Evolutionary conservation across 2,113 vertebrate species (phyloP).

Genomic region (Chloropsis hardwickii): DNA sequence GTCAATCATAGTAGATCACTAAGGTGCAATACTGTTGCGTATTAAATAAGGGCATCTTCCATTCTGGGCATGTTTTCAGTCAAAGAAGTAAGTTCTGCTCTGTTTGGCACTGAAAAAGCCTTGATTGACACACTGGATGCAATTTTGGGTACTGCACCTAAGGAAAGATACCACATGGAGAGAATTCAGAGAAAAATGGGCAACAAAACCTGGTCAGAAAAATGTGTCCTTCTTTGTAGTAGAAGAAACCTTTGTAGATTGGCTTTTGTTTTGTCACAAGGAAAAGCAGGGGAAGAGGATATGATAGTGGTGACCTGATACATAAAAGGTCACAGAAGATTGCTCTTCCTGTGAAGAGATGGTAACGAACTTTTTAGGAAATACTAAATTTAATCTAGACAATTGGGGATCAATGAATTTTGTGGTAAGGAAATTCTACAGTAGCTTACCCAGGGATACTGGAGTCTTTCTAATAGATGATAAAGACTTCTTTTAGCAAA

Average conservation of each 20-base stretch:
- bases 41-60: background rate
- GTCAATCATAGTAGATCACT: too few relatives aligned
- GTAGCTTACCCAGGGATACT: background rate
- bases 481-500: background rate
- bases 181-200: background rate
- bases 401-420: background rate
- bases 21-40: rapidly evolving
- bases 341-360: background rate
- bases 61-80: background rate
- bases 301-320: background rate
- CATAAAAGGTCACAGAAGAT: background rate
- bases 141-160: background rate
- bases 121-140: background rate
- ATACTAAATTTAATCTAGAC: background rate
- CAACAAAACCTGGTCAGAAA: background rate
- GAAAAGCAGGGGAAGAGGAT: background rate
- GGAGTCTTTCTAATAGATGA: background rate
- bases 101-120: background rate
- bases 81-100: background rate
- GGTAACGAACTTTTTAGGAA: background rate
- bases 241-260: background rate
- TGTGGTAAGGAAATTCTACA: background rate
- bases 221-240: background rate
- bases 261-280: background rate
- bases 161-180: background rate